Conservation (phyloP, 2,797 vertebrate genomes). For the Takifugu ocellatus region DNA sequence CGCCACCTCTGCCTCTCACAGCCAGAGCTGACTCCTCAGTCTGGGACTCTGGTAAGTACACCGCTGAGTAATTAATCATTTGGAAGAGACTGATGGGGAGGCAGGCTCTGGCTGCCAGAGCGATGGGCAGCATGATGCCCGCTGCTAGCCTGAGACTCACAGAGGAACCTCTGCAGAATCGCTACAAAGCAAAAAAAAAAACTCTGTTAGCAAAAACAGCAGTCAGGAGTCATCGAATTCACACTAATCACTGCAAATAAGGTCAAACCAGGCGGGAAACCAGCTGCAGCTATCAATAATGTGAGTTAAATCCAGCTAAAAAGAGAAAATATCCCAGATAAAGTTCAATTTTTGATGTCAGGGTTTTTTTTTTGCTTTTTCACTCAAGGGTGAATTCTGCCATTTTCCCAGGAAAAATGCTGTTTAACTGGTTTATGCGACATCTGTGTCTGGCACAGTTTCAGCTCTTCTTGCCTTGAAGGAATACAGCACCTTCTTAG, state of each 20-base stretch:
- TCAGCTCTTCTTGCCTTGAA: no score
- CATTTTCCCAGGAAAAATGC: no score
- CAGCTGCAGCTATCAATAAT: slow-evolving; percentile 22
- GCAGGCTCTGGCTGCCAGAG: slow-evolving; percentile 63
- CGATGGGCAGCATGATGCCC: slow-evolving; percentile 68
- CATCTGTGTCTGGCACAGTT: no score
- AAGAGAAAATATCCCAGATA: slow-evolving; percentile 13
- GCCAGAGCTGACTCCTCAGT: slow-evolving; percentile 51
- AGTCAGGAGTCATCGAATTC: neutral
- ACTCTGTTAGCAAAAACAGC: neutral
- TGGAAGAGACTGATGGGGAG: slow-evolving; percentile 82
- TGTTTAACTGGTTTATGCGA: no score
- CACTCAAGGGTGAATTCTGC: no score
- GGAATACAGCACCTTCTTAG: no score
- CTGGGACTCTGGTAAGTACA: slow-evolving; percentile 80
- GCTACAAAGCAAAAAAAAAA: slow-evolving; percentile 3
- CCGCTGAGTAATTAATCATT: slow-evolving; percentile 81
- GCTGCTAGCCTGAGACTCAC: slow-evolving; percentile 53
- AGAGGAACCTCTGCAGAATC: slow-evolving; percentile 8
- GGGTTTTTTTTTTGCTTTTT: no score
- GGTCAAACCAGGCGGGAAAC: neutral
- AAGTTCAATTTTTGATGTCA: slow-evolving; percentile 16
- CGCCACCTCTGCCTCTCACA: slow-evolving; percentile 69
- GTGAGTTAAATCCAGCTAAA: slow-evolving; percentile 22
- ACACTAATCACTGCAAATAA: no score